Percentiles rank a stretch among this genome's conserved stretches.
Conservation (phyloP, 2,888 invertebrate species). For the Lepidocyrtoides sp. region DNA sequence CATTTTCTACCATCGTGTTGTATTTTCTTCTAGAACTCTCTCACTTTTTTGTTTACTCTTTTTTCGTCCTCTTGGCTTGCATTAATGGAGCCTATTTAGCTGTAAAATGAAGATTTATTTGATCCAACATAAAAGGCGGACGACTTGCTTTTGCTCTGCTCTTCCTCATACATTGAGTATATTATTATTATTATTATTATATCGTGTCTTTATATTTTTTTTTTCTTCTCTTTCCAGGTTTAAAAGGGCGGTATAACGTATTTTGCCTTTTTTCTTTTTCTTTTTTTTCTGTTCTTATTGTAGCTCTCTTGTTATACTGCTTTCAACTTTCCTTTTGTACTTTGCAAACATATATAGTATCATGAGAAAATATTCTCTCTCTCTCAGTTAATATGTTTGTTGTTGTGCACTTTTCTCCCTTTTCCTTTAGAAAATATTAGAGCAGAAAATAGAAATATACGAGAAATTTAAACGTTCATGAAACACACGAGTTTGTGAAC, state of each 20-base stretch:
- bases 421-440: slow-evolving; percentile 41
- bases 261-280: not conserved
- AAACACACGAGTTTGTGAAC: slow-evolving; percentile 19
- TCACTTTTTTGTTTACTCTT: slow-evolving; percentile 56
- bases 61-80: slow-evolving; percentile 63
- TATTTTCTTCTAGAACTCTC: slow-evolving; percentile 15
- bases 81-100: slow-evolving; percentile 75
- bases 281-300: not conserved
- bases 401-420: slow-evolving; percentile 4
- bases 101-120: slow-evolving; percentile 78
- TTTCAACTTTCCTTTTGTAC: slow-evolving; percentile 11
- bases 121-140: slow-evolving; percentile 69
- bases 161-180: not conserved
- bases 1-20: slow-evolving; percentile 13
- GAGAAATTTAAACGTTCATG: slow-evolving; percentile 56
- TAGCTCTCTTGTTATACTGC: not conserved
- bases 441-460: slow-evolving; percentile 53
- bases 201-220: not conserved
- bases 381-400: slow-evolving; percentile 9
- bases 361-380: slow-evolving; percentile 24
- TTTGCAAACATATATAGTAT: not conserved
- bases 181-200: too few relatives aligned
- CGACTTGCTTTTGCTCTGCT: slow-evolving; percentile 10
- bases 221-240: not conserved
- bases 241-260: not conserved